phyloP scores from a whole-genome alignment of 2,113 vertebrate genomes.

The Acrocephalus arundinaceus region DNA sequence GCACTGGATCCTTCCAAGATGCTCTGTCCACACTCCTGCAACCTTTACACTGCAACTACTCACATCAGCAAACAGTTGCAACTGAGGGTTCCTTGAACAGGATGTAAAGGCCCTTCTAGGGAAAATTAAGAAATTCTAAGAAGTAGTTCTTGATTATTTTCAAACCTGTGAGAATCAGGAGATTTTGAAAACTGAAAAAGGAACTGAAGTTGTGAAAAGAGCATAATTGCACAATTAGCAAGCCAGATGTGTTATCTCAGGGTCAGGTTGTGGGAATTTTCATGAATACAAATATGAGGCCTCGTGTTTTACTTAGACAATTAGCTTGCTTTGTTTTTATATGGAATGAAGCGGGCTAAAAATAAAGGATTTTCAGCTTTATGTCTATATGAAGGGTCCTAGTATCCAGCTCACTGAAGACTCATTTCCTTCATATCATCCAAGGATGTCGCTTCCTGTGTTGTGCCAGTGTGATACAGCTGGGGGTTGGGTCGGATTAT shows the following conservation, averaged over 20 bases:
- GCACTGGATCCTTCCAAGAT: background rate
- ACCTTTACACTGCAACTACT: background rate
- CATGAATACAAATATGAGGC: background rate
- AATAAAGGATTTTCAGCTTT: background rate
- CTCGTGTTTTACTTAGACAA: background rate
- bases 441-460: rapidly evolving
- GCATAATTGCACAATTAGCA: background rate
- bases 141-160: background rate
- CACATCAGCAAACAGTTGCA: background rate
- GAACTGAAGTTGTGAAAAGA: background rate
- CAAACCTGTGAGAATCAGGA: background rate
- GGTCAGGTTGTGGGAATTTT: background rate
- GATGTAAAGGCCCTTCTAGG: background rate
- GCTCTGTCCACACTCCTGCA: background rate
- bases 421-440: background rate
- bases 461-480: background rate
- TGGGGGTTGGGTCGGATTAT: background rate
- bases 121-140: background rate
- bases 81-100: background rate
- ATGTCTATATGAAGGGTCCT: background rate
- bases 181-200: background rate
- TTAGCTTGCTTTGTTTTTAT: background rate
- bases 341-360: background rate
- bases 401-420: background rate
- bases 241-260: background rate